Evolutionary conservation across 2,113 vertebrate species (phyloP).

Genomic region (Mohoua ochrocephala): DNA sequence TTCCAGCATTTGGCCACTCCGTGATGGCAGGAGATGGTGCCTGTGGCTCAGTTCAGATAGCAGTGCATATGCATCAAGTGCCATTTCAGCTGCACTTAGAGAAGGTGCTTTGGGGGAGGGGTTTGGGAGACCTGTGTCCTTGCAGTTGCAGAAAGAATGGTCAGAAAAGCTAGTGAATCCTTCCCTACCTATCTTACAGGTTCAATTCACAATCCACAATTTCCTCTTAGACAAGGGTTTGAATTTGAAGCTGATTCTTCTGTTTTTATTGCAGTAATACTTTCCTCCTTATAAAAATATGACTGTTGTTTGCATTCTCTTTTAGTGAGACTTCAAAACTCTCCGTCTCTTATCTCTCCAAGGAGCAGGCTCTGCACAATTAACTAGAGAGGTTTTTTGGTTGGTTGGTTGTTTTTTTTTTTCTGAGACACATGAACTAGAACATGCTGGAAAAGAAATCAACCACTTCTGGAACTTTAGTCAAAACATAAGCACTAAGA

Average conservation of each 20-base stretch:
- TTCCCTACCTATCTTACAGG: not conserved
- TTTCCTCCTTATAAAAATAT: not conserved
- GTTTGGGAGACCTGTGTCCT: not conserved
- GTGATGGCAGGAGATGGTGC: not conserved
- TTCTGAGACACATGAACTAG: not conserved
- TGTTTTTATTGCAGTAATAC: not conserved
- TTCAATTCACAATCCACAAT: not conserved
- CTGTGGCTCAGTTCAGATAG: not conserved
- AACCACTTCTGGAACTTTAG: not conserved
- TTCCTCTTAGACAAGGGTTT: not conserved
- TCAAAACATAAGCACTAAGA: not conserved
- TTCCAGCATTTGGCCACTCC: not conserved
- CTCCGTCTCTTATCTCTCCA: not conserved
- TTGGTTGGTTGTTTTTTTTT: not conserved
- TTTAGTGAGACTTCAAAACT: not conserved
- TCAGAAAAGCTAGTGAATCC: not conserved
- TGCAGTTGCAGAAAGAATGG: not conserved
- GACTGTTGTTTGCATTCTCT: not conserved
- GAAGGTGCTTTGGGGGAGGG: not conserved
- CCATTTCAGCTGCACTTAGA: not conserved
- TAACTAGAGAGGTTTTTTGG: not conserved
- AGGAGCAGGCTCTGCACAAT: not conserved
- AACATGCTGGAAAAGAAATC: not conserved
- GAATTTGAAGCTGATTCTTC: slow-evolving; percentile 7
- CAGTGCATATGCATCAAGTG: rapidly evolving